These are phyloP conservation scores for Nephila pilipes DNA, from an alignment of 1,140 invertebrate genomes.

Conservation along the genomic window DNA sequence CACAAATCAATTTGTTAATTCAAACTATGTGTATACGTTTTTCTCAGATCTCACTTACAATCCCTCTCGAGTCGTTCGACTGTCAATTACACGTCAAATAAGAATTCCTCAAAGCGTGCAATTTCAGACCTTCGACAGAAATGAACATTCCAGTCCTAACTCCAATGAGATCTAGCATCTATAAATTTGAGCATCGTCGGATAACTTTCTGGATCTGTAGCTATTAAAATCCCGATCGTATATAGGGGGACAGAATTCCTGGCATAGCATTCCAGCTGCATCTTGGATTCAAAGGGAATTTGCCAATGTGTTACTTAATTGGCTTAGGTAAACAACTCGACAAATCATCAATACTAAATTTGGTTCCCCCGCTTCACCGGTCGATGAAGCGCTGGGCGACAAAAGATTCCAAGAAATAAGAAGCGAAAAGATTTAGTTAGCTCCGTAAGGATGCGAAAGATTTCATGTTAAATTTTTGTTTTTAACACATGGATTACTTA, in stretches of 20 bases:
- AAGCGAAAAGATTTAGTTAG: background rate
- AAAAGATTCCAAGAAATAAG: background rate
- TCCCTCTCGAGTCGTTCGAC: conserved; percentile 2
- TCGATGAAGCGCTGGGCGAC: background rate
- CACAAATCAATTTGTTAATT: conserved; percentile 6
- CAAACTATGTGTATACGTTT: conserved; percentile 32
- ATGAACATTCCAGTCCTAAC: conserved; percentile 52
- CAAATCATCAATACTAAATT: conserved; percentile 45
- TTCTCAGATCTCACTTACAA: conserved; percentile 14
- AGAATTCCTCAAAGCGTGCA: conserved; percentile 49
- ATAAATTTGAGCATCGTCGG: conserved; percentile 47
- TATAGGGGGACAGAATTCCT: conserved; percentile 27
- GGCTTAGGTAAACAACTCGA: conserved; percentile 45
- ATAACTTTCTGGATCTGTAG: conserved; percentile 24
- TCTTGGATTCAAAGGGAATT: conserved; percentile 52
- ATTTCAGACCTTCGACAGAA: conserved; percentile 38
- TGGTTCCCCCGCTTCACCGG: background rate
- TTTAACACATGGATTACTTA: too few species aligned
- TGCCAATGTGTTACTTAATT: conserved; percentile 26
- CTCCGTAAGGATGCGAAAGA: background rate
- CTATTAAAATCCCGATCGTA: conserved; percentile 61
- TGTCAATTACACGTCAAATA: conserved; percentile 51
- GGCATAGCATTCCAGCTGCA: conserved; percentile 22
- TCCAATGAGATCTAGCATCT: conserved; percentile 44
- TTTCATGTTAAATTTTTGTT: background rate